Evolutionary conservation across 2,113 vertebrate species (phyloP), one percentile per base, ranked within the genome.

Genomic region (Montifringilla adamsi): DNA sequence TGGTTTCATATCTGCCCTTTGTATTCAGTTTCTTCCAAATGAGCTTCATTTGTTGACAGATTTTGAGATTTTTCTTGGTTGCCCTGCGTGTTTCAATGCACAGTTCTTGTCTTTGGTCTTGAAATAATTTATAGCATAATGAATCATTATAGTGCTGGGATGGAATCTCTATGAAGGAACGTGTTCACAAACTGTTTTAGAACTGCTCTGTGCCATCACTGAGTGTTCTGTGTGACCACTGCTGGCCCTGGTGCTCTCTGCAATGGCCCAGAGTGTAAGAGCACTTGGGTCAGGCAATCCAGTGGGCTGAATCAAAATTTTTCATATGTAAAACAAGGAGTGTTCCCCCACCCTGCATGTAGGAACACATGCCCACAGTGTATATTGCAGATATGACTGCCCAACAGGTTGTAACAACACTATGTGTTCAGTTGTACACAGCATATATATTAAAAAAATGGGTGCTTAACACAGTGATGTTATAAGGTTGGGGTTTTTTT

Each of bases 41-140:
- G 63, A 94, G 56, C 76, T 93, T 84, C 88, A 89, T 92, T 89
- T 96, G 90, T 93, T 92, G 94, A 96, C 88, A 92, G 93, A 87
- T 87, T 78, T 62, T 58, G 73, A 87, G 90, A 68, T 95, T 92
- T 93, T 95, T 95, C 85, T 68, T 94, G 83, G 76, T 81, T 77
- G 50, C 50, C 43, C 75, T 62, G 43, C 5, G 14, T 31, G 8
- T 94, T 93, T 93, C 76, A 92, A 53, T 82, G 76, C 79, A 30
- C 52, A 41, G 37, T 78, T 87, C 68, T 64, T 2, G 4, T 70
- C 73, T 92, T 89, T 81, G 76, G 83, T 92, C 83, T 95, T 90
- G 70, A 90, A 84, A 88, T 90, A 80, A 93, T 94, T 95, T 93
- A 89, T 58, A 78, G 52, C 39, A 6, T 72, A 75, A 89, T 89